Evolutionary conservation across 2,797 vertebrate genomes (phyloP), one percentile per base, ranked within the genome.

Genomic region (Enteromius treurensis): DNA sequence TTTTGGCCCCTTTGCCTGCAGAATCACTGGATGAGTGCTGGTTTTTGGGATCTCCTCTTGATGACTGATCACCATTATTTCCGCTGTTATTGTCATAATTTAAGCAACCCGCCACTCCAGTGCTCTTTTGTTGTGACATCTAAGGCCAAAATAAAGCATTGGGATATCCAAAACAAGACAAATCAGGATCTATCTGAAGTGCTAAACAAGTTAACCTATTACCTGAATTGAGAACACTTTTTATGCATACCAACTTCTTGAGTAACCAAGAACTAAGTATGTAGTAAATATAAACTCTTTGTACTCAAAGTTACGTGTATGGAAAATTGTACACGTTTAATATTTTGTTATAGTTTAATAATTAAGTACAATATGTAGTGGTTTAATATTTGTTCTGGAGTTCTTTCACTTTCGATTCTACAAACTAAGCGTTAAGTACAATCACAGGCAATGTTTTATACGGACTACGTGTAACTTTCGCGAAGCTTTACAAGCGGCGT

Each of bases 101-200:
- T 0, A 86, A 1, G 17, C 82, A 42, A 10, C 0, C 2, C 11
- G 3, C 13, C 23, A 88, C 0, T 78, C 79, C 75, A 34, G 37
- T 17, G 21, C 86, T 88, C 75, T 84, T 53, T 60, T 81, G 13
- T 26, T 62, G 15, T 6, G 64, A 19, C 86, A 85, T 87, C 86
- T 89, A 37, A 29, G 17, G 1, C 1, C 19, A 47, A 45, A 71
- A 58, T 13, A 42, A 77, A 78, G 34, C 45, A 51, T 67, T 13
- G 11, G 5, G 64, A 32, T 75, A 19, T 47, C 45, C 45, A 47
- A 47, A 47, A 47, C 13, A 47, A 14, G 11, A 47, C 45, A 45
- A 45, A 42, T 42, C 42, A 42, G 51, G 51, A 53, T 53, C 51
- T 53, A 53, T 19, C 19, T 53, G 7, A 21, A 53, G 51, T 53